A percentile compares a stretch with the other conserved stretches of the same genome.
phyloP scores from a whole-genome alignment of 2,888 invertebrate species.

The Pandemis cinnamomeana region DNA sequence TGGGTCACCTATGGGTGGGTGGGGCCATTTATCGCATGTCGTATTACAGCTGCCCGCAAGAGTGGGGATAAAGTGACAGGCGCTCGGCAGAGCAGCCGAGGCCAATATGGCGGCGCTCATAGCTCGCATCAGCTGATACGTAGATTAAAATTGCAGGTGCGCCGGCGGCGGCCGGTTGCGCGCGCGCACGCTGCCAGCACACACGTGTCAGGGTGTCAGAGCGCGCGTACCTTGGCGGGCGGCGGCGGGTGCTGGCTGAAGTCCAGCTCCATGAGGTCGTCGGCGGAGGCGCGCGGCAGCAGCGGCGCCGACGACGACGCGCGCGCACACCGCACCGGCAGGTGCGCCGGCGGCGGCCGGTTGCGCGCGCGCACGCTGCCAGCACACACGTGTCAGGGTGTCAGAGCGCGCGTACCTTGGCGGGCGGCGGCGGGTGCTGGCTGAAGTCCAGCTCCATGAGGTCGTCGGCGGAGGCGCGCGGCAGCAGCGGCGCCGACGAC shows the following conservation, averaged over 20 bases:
- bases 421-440: slow-evolving; percentile 3
- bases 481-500: slow-evolving; percentile 81
- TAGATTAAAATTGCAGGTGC: too few species aligned
- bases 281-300: slow-evolving; percentile 83
- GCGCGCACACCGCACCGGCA: slow-evolving; percentile 25
- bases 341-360: slow-evolving; percentile 45
- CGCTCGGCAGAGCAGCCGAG: too few species aligned
- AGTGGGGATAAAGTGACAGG: too few species aligned
- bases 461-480: slow-evolving; percentile 86
- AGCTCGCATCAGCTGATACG: too few species aligned
- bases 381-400: too few species aligned
- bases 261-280: slow-evolving; percentile 92
- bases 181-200: too few species aligned
- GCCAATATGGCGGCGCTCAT: too few species aligned
- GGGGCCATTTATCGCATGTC: too few species aligned
- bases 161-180: too few species aligned
- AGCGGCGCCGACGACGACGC: slow-evolving; percentile 75
- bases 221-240: slow-evolving; percentile 49
- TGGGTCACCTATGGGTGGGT: too few species aligned
- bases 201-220: too few species aligned
- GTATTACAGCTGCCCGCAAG: too few species aligned
- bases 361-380: slow-evolving; percentile 88
- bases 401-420: slow-evolving; percentile 51
- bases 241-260: slow-evolving; percentile 52
- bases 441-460: slow-evolving; percentile 90